These are phyloP conservation scores for Carposina sasakii DNA, from an alignment of 1,140 invertebrate species.

Conservation along the genomic window DNA sequence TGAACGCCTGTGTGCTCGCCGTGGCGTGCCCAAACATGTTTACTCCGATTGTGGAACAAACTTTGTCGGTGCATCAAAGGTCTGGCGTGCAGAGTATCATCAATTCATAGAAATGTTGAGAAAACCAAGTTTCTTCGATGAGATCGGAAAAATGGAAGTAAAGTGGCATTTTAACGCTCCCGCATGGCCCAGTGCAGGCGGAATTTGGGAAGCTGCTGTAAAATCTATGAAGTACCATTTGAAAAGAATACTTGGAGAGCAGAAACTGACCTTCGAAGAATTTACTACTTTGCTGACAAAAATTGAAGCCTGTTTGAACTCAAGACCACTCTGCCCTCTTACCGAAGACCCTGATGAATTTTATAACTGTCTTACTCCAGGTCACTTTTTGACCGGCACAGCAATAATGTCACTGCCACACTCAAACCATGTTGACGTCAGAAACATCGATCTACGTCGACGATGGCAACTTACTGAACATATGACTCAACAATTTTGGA, in stretches of 20 bases:
- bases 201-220: slow-evolving; percentile 27
- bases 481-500: slow-evolving; percentile 33
- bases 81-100: too few relatives aligned
- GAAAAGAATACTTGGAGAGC: slow-evolving; percentile 25
- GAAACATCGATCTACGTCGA: too few relatives aligned
- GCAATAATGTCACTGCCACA: too few relatives aligned
- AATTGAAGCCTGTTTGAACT: slow-evolving; percentile 47
- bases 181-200: slow-evolving; percentile 34
- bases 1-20: too few relatives aligned
- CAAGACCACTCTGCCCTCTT: slow-evolving; percentile 24
- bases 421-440: too few relatives aligned
- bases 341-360: slow-evolving; percentile 13
- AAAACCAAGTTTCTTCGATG: slow-evolving; percentile 7
- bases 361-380: not conserved
- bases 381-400: too few relatives aligned
- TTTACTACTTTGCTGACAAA: slow-evolving; percentile 34
- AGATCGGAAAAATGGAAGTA: slow-evolving; percentile 13
- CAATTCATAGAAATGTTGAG: too few relatives aligned
- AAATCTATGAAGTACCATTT: slow-evolving; percentile 38
- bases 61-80: too few relatives aligned
- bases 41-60: too few relatives aligned
- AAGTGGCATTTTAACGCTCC: slow-evolving; percentile 46
- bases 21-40: too few relatives aligned
- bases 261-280: slow-evolving; percentile 35
- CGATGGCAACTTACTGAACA: too few relatives aligned